Evolutionary conservation across 1,140 invertebrate species (phyloP).

Genomic region (Apis dorsata): DNA sequence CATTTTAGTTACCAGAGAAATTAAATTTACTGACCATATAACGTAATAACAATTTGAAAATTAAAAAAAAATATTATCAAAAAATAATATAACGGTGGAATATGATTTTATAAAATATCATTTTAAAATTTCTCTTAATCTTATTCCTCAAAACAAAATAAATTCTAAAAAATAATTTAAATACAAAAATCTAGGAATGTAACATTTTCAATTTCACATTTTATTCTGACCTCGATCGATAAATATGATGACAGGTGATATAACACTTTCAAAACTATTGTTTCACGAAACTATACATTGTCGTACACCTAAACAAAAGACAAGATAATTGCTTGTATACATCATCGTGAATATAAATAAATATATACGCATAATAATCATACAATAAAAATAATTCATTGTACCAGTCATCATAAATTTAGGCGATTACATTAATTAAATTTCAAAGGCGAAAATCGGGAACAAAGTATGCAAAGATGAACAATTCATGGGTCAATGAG

Average conservation of each 20-base stretch:
- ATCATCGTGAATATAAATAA: neutral
- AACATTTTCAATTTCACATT: conserved; percentile 14
- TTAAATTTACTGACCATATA: neutral
- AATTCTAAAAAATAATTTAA: neutral
- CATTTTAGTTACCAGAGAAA: conserved; percentile 5
- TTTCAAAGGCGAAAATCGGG: conserved; percentile 57
- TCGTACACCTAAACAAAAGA: too few species aligned
- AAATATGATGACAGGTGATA: neutral
- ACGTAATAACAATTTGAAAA: neutral
- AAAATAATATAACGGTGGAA: neutral
- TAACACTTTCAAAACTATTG: conserved; percentile 17
- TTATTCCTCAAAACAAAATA: neutral
- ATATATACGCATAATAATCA: neutral
- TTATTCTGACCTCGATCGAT: neutral
- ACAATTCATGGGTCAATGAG: conserved; percentile 68
- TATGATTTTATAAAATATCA: conserved; percentile 12
- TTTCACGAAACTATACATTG: neutral
- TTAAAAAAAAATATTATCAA: conserved; percentile 1
- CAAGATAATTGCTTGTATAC: neutral
- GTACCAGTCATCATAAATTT: conserved; percentile 27
- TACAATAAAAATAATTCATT: conserved; percentile 22
- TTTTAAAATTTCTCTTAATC: conserved; percentile 2
- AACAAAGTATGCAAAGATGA: conserved; percentile 61
- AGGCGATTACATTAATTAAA: conserved; percentile 41
- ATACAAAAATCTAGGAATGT: neutral